phyloP scores from a whole-genome alignment of 2,797 vertebrate genomes.

The Muscicapa striata region DNA sequence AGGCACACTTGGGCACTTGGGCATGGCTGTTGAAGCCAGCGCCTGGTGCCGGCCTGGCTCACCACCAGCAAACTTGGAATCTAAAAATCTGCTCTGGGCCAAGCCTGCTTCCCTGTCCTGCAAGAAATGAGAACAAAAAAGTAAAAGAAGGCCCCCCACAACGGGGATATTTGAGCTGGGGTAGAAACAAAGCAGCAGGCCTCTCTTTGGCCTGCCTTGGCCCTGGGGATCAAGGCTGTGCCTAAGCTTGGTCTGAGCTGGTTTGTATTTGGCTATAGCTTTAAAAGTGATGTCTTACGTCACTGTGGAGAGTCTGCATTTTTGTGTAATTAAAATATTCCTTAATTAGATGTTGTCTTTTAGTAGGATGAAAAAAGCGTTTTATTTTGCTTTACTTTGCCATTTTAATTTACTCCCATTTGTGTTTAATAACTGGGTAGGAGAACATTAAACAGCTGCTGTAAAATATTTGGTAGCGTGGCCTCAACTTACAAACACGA shows the following conservation, averaged over 20 bases:
- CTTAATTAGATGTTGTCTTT: conserved; percentile 77
- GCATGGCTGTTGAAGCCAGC: not conserved
- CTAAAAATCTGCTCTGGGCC: conserved; percentile 2
- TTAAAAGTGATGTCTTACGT: conserved; percentile 67
- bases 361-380: conserved; percentile 61
- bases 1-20: not conserved
- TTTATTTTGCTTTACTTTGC: conserved; percentile 73
- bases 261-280: conserved; percentile 21
- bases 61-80: not conserved
- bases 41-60: not conserved
- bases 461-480: conserved; percentile 45
- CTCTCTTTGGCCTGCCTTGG: not conserved
- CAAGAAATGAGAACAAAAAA: not conserved
- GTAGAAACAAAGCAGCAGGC: not conserved
- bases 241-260: not conserved
- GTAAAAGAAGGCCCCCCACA: not conserved
- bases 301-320: conserved; percentile 58
- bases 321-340: conserved; percentile 77
- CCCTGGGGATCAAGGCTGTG: fast-evolving
- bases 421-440: conserved; percentile 75
- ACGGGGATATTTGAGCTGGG: not conserved
- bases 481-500: not conserved
- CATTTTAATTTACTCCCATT: conserved; percentile 72
- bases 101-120: not conserved
- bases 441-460: conserved; percentile 71